phyloP scores from a whole-genome alignment of 2,888 invertebrate genomes.

The Cheilosia grossa region DNA sequence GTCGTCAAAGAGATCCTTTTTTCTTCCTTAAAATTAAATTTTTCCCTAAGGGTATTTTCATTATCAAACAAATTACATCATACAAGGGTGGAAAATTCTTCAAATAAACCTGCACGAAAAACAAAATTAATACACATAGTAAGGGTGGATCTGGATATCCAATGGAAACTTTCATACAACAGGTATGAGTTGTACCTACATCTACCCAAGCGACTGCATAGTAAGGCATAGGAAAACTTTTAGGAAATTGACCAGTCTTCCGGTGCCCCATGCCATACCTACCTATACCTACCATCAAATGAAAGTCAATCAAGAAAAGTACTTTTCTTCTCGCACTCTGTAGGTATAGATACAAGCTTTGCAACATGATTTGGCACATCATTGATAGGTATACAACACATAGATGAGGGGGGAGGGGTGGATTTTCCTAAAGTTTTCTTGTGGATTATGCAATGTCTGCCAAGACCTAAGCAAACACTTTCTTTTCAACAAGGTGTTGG shows the following conservation, averaged over 20 bases:
- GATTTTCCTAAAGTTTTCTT: constrained; percentile 5
- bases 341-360: constrained; percentile 4
- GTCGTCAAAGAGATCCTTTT: constrained; percentile 43
- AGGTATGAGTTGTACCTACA: background rate
- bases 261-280: constrained; percentile 6
- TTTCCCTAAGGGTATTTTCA: constrained; percentile 50
- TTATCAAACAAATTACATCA: constrained; percentile 44
- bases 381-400: background rate
- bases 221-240: constrained; percentile 22
- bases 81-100: constrained; percentile 33
- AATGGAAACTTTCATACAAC: constrained; percentile 24
- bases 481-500: constrained; percentile 21
- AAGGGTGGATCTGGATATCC: constrained; percentile 1
- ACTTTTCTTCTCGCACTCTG: constrained; percentile 28
- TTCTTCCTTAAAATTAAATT: constrained; percentile 51
- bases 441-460: constrained; percentile 1
- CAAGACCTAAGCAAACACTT: constrained; percentile 33
- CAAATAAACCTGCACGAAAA: constrained; percentile 16
- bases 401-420: background rate
- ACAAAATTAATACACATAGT: constrained; percentile 44
- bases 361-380: constrained; percentile 25
- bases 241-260: constrained; percentile 67
- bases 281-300: constrained; percentile 39
- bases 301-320: constrained; percentile 64
- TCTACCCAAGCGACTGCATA: background rate